Conservation (phyloP, 2,888 invertebrate genomes). For the Dorcus parallelipipedus region DNA sequence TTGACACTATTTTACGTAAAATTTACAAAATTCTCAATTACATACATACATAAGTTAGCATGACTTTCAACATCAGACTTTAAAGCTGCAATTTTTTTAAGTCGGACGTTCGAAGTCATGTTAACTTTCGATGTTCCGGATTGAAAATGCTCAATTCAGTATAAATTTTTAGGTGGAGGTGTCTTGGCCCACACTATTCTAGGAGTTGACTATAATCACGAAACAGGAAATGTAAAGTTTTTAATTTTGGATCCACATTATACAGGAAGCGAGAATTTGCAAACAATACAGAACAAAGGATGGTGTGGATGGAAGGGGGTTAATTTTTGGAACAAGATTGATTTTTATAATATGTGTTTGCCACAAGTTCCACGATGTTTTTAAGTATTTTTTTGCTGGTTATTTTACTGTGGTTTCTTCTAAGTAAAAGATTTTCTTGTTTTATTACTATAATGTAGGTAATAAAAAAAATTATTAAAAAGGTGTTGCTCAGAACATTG, state of each 20-base stretch:
- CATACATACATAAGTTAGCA: too few species aligned
- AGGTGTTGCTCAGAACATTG: too few species aligned
- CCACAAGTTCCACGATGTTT: slow-evolving; percentile 65
- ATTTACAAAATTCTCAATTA: too few species aligned
- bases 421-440: not conserved
- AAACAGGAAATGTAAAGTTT: slow-evolving; percentile 78
- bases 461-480: too few species aligned
- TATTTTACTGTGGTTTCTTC: not conserved
- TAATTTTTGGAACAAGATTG: slow-evolving; percentile 92
- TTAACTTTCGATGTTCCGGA: too few species aligned
- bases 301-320: slow-evolving; percentile 97
- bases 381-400: slow-evolving; percentile 30
- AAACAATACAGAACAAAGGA: slow-evolving; percentile 73
- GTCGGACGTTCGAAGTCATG: too few species aligned
- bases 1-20: not conserved
- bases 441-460: not conserved
- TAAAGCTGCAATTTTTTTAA: too few species aligned
- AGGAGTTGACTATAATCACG: slow-evolving; percentile 84
- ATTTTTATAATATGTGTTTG: slow-evolving; percentile 95
- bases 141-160: too few species aligned
- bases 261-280: slow-evolving; percentile 82
- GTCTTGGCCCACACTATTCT: slow-evolving; percentile 97
- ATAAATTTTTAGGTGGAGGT: slow-evolving; percentile 73
- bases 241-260: slow-evolving; percentile 99
- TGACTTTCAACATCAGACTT: too few species aligned